Evolutionary conservation across 2,113 vertebrate species (phyloP).

Genomic region (Otus sunia): DNA sequence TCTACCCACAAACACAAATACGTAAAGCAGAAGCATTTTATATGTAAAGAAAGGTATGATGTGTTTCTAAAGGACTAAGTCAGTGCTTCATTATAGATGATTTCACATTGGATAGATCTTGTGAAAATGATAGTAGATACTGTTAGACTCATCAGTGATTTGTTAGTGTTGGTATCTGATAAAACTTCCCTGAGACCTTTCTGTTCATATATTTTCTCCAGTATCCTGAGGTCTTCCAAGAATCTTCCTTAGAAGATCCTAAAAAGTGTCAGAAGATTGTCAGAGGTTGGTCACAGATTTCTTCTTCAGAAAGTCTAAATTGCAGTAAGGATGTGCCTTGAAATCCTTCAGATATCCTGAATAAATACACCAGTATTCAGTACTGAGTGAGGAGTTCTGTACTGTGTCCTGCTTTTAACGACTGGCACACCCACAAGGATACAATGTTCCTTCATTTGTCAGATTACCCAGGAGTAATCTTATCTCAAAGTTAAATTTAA

Average conservation of each 20-base stretch:
- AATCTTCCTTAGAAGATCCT: neutral
- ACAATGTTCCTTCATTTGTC: neutral
- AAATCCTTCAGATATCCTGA: neutral
- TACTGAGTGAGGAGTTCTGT: neutral
- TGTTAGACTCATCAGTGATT: neutral
- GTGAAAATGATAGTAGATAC: neutral
- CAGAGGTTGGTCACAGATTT: neutral
- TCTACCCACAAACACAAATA: neutral
- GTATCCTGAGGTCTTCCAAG: neutral
- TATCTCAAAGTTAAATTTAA: slow-evolving; percentile 17
- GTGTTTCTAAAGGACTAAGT: neutral
- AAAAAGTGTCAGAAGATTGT: neutral
- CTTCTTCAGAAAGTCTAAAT: neutral
- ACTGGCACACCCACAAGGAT: neutral
- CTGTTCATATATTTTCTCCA: neutral
- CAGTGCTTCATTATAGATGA: neutral
- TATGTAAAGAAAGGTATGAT: neutral
- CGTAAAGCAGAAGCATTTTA: neutral
- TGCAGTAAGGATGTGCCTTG: neutral
- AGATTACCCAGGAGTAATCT: neutral
- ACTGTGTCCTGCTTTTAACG: neutral
- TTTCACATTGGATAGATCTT: neutral
- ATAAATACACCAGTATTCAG: neutral
- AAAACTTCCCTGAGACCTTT: neutral
- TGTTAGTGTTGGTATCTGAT: neutral